phyloP scores from a whole-genome alignment of 2,888 invertebrate genomes.

The Xestia ashworthii region DNA sequence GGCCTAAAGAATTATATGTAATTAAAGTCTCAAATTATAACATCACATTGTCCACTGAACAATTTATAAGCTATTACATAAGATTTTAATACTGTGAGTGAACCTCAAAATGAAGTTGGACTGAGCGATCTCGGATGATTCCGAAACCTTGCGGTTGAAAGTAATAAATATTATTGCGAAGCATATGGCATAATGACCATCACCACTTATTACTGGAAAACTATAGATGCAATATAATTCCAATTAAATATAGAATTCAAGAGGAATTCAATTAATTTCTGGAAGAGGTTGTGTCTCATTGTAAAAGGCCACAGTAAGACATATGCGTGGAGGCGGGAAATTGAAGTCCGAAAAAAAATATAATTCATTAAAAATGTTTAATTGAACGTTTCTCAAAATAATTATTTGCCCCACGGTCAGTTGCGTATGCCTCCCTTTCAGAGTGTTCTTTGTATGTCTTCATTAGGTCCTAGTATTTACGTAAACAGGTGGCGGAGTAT shows the following conservation, averaged over 20 bases:
- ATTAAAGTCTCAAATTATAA: constrained; percentile 1
- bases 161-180: not conserved
- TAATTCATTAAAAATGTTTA: not conserved
- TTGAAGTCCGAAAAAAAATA: not conserved
- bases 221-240: constrained; percentile 18
- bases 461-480: not conserved
- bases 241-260: constrained; percentile 1
- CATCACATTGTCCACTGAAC: constrained; percentile 9
- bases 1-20: constrained; percentile 1
- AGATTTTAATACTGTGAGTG: constrained; percentile 12
- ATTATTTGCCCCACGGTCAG: constrained; percentile 15
- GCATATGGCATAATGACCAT: constrained; percentile 36
- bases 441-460: not conserved
- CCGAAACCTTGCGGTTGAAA: constrained; percentile 40
- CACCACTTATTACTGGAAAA: constrained; percentile 8
- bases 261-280: constrained; percentile 2
- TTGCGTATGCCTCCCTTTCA: not conserved
- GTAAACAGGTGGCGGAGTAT: not conserved
- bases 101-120: constrained; percentile 2
- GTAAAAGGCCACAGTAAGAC: not conserved
- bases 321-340: not conserved
- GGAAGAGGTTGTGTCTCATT: not conserved
- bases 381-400: not conserved
- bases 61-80: constrained; percentile 27
- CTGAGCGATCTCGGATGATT: not conserved